Conservation (phyloP, 2,113 vertebrate species). For the Elaphurus davidianus region DNA sequence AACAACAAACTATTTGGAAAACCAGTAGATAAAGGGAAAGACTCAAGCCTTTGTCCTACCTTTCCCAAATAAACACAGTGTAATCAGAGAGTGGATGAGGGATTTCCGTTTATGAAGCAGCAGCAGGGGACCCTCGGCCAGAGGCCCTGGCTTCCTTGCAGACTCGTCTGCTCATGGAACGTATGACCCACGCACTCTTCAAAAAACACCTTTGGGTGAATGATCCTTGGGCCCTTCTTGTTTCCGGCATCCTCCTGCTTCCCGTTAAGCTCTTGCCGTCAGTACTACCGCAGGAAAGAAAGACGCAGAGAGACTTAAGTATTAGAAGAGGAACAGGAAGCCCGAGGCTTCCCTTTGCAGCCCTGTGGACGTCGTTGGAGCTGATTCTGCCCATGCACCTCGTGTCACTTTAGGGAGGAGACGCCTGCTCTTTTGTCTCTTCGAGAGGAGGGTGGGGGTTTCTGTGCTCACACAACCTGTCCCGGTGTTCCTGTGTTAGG, state of each 20-base stretch:
- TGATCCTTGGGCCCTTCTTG: neutral
- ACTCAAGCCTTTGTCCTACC: neutral
- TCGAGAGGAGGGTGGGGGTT: neutral
- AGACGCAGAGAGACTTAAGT: slow-evolving; percentile 22
- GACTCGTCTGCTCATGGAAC: neutral
- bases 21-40: neutral
- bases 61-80: neutral
- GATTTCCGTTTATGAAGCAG: neutral
- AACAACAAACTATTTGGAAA: neutral
- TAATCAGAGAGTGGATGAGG: neutral
- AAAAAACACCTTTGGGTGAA: neutral
- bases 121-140: neutral
- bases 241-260: slow-evolving; percentile 29
- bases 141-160: neutral
- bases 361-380: neutral
- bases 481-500: neutral
- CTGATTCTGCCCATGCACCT: rapidly evolving
- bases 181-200: neutral
- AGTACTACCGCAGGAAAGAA: neutral
- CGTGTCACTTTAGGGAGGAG: neutral
- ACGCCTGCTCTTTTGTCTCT: neutral
- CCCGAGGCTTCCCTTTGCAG: neutral
- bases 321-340: neutral
- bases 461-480: neutral
- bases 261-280: neutral